Base-by-base conservation (phyloP, 2,888 invertebrate species). In the Meiosimyza decipiens region DNA sequence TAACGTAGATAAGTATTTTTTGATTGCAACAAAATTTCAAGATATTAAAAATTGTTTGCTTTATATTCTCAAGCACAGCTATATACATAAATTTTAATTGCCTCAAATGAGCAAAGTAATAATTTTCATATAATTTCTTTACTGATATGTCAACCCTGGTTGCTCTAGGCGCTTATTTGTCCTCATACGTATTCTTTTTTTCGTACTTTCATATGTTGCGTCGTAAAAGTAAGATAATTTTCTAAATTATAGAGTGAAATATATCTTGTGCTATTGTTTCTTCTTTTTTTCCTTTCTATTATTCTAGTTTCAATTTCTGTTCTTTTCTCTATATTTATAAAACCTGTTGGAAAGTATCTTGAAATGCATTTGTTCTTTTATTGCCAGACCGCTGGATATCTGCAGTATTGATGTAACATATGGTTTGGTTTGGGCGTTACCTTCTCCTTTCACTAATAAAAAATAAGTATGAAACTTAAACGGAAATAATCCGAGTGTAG, bases 161-260 rank as follows among this genome's bases (percentile, higher is more conserved):
- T 57, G 18, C 57, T 9, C 63, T 12, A 63, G 40, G 60, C n/a
- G 60, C 11, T 60, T n/a, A 40, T 28, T 28, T 13, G 22, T 33
- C 12, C 60, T 40, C 40, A 60, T 16, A 18, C 13, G 57, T 18
- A 11, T 18, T 57, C 12, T n/a, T 33, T 60, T 16, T 57, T 57
- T 13, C 28, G 18, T 57, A 28, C 57, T 13, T 57, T 57, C 12
- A 57, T 22, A 9, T 22, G 47, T 11, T 55, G 65, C 54, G 12
- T 51, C 40, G 40, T 40, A 7, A 40, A 40, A 40, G 40, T 40
- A 40, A 40, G 9, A 40, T 40, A 67, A 55, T 67, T 67, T 55
- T 18, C 47, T 55, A 55, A 67, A 47, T 55, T 67, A 67, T 57
- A 52, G 55, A 67, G 67, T 67, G 55, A 67, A 55, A 40, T 57